Percentiles rank a stretch among this genome's conserved stretches.
Conservation (phyloP, 2,113 vertebrate genomes). For the Gymnogyps californianus region DNA sequence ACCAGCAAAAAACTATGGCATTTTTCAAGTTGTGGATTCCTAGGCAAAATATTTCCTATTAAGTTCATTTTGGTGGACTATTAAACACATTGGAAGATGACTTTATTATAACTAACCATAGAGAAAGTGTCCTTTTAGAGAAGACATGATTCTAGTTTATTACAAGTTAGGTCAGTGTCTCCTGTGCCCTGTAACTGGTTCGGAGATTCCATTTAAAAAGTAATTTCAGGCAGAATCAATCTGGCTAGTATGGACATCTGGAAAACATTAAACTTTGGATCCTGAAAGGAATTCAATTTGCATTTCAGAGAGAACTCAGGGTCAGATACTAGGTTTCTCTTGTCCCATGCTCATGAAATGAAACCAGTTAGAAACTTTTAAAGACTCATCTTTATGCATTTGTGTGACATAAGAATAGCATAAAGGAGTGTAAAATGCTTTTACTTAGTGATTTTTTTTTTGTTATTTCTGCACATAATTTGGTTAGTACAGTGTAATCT, state of each 20-base stretch:
- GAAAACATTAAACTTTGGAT: background rate
- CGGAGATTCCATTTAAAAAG: fast-evolving
- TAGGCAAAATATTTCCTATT: background rate
- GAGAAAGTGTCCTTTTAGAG: background rate
- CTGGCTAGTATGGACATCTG: background rate
- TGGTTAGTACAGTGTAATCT: background rate
- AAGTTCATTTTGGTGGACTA: background rate
- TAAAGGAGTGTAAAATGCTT: background rate
- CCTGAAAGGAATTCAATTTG: background rate
- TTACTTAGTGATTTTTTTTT: background rate
- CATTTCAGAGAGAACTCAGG: fast-evolving
- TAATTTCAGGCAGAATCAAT: background rate
- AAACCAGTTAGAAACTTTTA: background rate
- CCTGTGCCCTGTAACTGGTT: background rate
- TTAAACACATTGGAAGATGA: background rate
- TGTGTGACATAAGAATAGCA: background rate
- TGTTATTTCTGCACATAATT: background rate
- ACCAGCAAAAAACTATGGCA: background rate
- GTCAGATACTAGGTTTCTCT: background rate
- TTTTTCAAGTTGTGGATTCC: background rate
- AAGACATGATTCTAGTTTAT: background rate
- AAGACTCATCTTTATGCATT: fast-evolving
- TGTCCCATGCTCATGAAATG: background rate
- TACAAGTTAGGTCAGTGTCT: background rate
- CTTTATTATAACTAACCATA: background rate